Evolutionary conservation across 2,797 vertebrate genomes (phyloP).

Genomic region (Phalloptychus januarius): DNA sequence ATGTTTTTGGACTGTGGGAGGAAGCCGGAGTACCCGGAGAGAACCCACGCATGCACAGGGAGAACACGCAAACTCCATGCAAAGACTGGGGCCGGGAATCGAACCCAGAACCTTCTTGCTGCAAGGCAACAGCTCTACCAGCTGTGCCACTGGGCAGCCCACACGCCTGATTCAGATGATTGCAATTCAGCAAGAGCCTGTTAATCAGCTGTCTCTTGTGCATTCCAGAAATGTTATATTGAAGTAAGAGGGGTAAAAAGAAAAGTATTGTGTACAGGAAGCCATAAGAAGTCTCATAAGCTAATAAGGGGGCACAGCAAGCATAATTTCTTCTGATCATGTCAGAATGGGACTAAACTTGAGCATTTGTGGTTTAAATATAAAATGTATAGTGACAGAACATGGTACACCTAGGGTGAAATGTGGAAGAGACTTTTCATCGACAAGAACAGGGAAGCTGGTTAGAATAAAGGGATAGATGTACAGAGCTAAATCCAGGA

Average conservation of each 20-base stretch:
- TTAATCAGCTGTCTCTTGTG: neutral
- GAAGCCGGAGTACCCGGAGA: too few species aligned
- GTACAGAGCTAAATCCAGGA: neutral
- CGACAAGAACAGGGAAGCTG: too few species aligned
- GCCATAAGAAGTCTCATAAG: neutral
- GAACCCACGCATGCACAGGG: too few species aligned
- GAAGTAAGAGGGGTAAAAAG: neutral
- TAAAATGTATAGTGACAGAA: neutral
- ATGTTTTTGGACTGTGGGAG: too few species aligned
- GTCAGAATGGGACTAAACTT: neutral
- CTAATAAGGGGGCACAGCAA: neutral
- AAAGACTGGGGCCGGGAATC: too few species aligned
- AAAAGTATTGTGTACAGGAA: neutral
- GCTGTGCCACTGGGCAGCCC: too few species aligned
- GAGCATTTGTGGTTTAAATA: neutral
- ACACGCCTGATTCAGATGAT: too few species aligned
- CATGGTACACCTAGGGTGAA: neutral
- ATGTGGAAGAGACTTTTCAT: neutral
- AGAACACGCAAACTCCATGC: too few species aligned
- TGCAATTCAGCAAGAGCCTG: too few species aligned
- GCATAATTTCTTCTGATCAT: neutral
- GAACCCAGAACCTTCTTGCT: too few species aligned
- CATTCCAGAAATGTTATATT: neutral
- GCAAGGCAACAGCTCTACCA: too few species aligned
- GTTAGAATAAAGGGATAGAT: neutral